These are phyloP conservation scores for Myopa testacea DNA, from an alignment of 2,888 invertebrate genomes.

Conservation along the genomic window DNA sequence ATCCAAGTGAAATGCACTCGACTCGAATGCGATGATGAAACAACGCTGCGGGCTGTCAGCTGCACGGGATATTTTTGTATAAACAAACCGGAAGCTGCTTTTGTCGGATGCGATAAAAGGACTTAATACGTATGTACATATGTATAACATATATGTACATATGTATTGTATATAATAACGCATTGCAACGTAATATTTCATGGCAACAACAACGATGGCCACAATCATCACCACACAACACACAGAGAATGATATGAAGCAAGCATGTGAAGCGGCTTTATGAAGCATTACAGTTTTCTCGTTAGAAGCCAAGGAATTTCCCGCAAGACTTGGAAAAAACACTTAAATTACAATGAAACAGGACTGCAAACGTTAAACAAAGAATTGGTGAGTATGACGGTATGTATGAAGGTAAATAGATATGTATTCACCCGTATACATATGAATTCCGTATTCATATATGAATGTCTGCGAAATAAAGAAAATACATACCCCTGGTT, in stretches of 20 bases:
- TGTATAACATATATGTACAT: neutral
- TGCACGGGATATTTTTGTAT: neutral
- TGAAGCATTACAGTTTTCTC: conserved; percentile 14
- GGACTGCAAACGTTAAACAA: neutral
- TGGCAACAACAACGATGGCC: neutral
- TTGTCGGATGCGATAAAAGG: neutral
- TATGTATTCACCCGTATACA: neutral
- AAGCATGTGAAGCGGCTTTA: conserved; percentile 11
- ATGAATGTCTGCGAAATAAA: neutral
- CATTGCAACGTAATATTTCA: neutral
- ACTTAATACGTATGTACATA: neutral
- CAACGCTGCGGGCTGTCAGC: neutral
- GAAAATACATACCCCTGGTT: neutral
- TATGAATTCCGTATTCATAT: too few species aligned
- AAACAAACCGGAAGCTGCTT: conserved; percentile 4
- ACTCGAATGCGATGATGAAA: neutral
- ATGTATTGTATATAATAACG: neutral
- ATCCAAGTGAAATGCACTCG: neutral
- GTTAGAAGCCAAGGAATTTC: conserved; percentile 16
- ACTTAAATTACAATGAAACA: conserved; percentile 2
- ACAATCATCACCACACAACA: neutral
- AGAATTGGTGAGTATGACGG: neutral
- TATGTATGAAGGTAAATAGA: neutral
- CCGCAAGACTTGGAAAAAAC: conserved; percentile 10
- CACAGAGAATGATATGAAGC: too few species aligned